Base-by-base conservation (phyloP, 1,140 invertebrate genomes). In the Tetramorium parvispinum region DNA sequence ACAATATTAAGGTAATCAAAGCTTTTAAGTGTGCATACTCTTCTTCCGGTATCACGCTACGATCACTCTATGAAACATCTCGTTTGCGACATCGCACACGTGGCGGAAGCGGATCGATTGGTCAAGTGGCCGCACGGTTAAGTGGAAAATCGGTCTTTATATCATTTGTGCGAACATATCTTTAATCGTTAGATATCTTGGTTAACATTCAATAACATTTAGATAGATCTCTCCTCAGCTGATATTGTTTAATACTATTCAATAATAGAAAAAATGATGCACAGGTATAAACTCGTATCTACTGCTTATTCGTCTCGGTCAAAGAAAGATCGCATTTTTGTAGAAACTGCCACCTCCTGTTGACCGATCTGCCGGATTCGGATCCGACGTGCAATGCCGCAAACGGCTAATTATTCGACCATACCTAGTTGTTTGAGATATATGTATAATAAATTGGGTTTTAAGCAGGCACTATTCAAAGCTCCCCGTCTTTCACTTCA, bases 401-500 rank as follows among this genome's bases (percentile, higher is more conserved):
- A 21, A 59, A 83, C 21, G 63, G 51, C 53, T 73, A 83, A 73
- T 83, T 75, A n/a, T 59, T 75, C 66, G 66, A 91, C 53, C 86
- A 57, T 90, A 86, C 85, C 87, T 91, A 90, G 8, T 68, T 68
- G 57, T 88, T 83, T 88, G 68, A 91, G 86, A 88, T 91, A 91
- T 82, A 91, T 91, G 88, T 82, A 91, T 82, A 91, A 85, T 91
- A 91, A 93, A 78, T 90, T 92, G 89, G 89, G 83, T 94, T 85
- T 93, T 92, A 94, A 95, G 94, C 94, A 95, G 94, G 94, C 94
- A 95, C 94, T 95, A 94, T 94, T 94, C 92, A 93, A 95, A 95
- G 93, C 94, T 95, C 92, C 91, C 92, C 92, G 91, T 88, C 91
- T 90, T 93, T 51, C 73, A 85, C 85, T 88, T 86, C 87, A 71